Base-by-base conservation (phyloP, 2,113 vertebrate genomes). In the Diglossa brunneiventris region DNA sequence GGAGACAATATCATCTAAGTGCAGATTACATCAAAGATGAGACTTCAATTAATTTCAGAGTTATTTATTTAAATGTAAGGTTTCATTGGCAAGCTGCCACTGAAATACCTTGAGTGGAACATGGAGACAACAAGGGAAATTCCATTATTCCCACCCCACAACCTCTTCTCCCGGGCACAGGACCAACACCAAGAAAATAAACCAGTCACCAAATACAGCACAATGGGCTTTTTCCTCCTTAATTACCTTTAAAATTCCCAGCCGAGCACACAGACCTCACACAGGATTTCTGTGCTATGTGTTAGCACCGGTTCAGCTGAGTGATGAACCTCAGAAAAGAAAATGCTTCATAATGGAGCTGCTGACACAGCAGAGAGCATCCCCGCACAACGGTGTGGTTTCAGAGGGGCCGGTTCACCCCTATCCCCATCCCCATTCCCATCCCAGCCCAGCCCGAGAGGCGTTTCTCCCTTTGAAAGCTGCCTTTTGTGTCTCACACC, bases 291-390 rank as follows among this genome's bases (percentile, higher is more conserved):
- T 53, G 1, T 28, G 75, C 72, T 69, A 3, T 9, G 8, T 66
- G 33, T 77, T 63, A 92, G 35, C 76, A 41, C 39, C 17, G 9
- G 87, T 89, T 93, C 90, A 93, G 79, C 75, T 70, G 58, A 73
- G 83, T 67, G 91, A 92, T 17, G 73, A 83, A 84, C 33, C 63
- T 89, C 88, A 10, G 66, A 58, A 95, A 94, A 79, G 21, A 59
- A 80, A 76, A 87, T 46, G 41, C 62, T 90, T 44, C 50, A 37
- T n/a, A 55, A 72, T 23, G 79, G 78, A 68, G 47, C 79, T 90
- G 94, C 94, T 94, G 96, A 72, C 74, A 41, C 52, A 84, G 95
- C 88, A 31, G 50, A 83, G 86, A 74, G 69, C 91, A 68, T 61
- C 22, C 28, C 75, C 23, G 3, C 67, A 26, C 7, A 42, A 16